Evolutionary conservation across 2,888 invertebrate genomes (phyloP).

Genomic region (Branchipolynoe longqiensis): DNA sequence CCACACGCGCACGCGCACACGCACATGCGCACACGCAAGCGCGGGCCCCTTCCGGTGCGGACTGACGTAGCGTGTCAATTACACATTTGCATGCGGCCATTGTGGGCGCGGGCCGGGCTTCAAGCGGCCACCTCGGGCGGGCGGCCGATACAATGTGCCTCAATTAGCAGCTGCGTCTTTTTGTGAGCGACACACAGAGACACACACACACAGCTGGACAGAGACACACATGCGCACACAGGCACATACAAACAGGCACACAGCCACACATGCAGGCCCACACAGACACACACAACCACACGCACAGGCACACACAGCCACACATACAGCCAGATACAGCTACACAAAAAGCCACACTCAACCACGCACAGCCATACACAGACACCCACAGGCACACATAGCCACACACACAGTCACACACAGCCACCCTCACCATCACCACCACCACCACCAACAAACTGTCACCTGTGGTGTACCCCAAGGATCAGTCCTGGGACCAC

Average conservation of each 20-base stretch:
- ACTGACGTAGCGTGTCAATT: constrained; percentile 48
- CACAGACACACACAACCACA: not conserved
- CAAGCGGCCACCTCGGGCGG: constrained; percentile 25
- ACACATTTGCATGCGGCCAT: constrained; percentile 53
- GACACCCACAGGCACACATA: not conserved
- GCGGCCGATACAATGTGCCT: constrained; percentile 9
- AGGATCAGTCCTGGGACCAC: too few species aligned
- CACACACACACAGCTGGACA: not conserved
- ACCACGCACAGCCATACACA: not conserved
- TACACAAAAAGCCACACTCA: not conserved
- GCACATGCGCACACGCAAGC: not conserved
- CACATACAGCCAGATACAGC: not conserved
- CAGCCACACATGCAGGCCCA: not conserved
- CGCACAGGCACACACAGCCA: constrained; percentile 1
- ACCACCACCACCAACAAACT: not conserved
- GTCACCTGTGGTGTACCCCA: not conserved
- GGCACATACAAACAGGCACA: not conserved
- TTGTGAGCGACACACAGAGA: not conserved
- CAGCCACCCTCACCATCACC: not conserved
- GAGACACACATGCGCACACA: too few species aligned
- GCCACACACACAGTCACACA: not conserved
- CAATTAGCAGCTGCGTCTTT: constrained; percentile 46
- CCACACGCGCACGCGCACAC: not conserved
- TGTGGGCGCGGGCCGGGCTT: constrained; percentile 20
- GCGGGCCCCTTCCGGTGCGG: not conserved